These are phyloP conservation scores for Dusona sp. DNA, from an alignment of 2,888 invertebrate genomes.

Conservation along the genomic window DNA sequence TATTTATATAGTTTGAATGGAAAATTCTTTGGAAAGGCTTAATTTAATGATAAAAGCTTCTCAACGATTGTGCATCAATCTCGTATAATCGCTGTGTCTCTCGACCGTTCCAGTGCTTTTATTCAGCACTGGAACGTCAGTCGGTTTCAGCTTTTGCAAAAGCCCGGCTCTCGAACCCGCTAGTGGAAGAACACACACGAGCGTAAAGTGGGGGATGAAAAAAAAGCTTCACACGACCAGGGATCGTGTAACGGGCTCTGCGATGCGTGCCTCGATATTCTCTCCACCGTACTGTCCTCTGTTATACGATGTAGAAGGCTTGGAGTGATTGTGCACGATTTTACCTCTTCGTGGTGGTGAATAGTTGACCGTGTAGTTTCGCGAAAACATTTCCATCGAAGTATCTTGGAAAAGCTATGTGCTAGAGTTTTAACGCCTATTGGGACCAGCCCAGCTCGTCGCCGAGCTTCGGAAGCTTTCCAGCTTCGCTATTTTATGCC, in stretches of 20 bases:
- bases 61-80: constrained; percentile 25
- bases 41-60: constrained; percentile 35
- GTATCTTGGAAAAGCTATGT: constrained; percentile 5
- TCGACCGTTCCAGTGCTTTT: constrained; percentile 3
- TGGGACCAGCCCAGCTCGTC: constrained; percentile 24
- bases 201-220: constrained; percentile 27
- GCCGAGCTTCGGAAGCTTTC: constrained; percentile 37
- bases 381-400: constrained; percentile 17
- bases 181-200: constrained; percentile 5
- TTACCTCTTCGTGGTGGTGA: not conserved
- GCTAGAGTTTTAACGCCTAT: not conserved
- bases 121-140: too few relatives aligned
- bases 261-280: constrained; percentile 44
- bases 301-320: constrained; percentile 12
- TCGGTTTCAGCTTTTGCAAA: constrained; percentile 13
- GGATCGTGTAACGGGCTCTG: constrained; percentile 26
- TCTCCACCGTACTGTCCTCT: constrained; percentile 12
- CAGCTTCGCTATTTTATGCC: constrained; percentile 19
- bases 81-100: constrained; percentile 23
- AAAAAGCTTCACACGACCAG: constrained; percentile 5
- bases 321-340: not conserved
- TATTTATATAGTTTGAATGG: not conserved
- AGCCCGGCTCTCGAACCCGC: constrained; percentile 13
- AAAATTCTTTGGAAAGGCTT: not conserved
- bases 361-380: constrained; percentile 43